These are phyloP conservation scores for Conistra vaccinii DNA, from an alignment of 2,888 invertebrate genomes.

Conservation along the genomic window DNA sequence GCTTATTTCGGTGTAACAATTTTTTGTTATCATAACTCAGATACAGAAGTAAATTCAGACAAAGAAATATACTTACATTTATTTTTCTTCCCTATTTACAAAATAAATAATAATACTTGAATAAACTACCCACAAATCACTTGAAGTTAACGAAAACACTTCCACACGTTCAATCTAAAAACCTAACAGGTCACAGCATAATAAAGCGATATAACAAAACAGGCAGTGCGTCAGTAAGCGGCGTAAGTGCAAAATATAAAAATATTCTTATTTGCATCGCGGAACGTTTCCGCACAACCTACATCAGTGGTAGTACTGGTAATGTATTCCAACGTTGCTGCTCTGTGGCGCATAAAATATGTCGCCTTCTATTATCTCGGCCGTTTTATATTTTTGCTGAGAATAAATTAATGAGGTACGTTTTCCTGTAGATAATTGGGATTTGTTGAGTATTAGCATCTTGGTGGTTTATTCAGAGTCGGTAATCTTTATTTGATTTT, in stretches of 20 bases:
- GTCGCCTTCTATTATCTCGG: conserved; percentile 58
- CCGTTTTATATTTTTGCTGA: conserved; percentile 48
- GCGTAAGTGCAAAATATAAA: conserved; percentile 64
- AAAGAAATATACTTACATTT: neutral
- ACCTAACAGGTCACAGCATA: conserved; percentile 58
- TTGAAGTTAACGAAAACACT: conserved; percentile 39
- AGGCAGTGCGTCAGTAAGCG: conserved; percentile 38
- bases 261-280: conserved; percentile 64
- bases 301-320: conserved; percentile 66
- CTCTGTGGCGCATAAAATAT: conserved; percentile 58
- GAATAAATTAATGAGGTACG: conserved; percentile 50
- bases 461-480: neutral
- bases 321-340: conserved; percentile 60
- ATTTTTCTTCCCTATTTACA: neutral
- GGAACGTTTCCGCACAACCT: conserved; percentile 59
- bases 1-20: neutral
- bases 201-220: conserved; percentile 59
- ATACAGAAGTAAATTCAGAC: neutral
- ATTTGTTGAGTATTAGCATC: conserved; percentile 41
- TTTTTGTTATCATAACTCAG: neutral
- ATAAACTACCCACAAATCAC: conserved; percentile 49
- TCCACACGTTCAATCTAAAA: conserved; percentile 49
- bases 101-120: conserved; percentile 22
- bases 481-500: conserved; percentile 28
- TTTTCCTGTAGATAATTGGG: conserved; percentile 56